Evolutionary conservation across 2,888 invertebrate genomes (phyloP).

Genomic region (Lycocerus yunnanus): DNA sequence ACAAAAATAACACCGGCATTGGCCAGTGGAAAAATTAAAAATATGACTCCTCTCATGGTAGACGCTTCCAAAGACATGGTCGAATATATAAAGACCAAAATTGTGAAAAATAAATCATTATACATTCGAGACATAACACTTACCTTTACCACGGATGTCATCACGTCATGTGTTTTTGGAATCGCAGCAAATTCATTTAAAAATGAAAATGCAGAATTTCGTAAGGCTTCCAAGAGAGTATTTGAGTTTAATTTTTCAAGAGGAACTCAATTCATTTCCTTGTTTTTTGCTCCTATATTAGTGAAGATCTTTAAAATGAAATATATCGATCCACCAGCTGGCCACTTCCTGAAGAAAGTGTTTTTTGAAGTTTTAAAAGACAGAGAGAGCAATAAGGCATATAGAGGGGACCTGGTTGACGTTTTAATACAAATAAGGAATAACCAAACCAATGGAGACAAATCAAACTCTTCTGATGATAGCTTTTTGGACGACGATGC

Average conservation of each 20-base stretch:
- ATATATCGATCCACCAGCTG: conserved; percentile 39
- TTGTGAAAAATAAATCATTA: conserved; percentile 37
- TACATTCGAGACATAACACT: conserved; percentile 49
- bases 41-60: conserved; percentile 56
- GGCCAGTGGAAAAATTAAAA: conserved; percentile 58
- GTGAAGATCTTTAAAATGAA: conserved; percentile 39
- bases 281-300: conserved; percentile 40
- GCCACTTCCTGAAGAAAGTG: conserved; percentile 40
- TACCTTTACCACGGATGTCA: conserved; percentile 55
- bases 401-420: conserved; percentile 50
- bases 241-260: conserved; percentile 43
- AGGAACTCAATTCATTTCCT: conserved; percentile 38
- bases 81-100: conserved; percentile 48
- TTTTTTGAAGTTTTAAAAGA: conserved; percentile 43
- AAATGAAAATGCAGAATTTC: conserved; percentile 50
- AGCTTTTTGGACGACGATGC: neutral
- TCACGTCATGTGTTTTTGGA: conserved; percentile 56
- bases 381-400: conserved; percentile 33
- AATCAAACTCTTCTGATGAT: neutral
- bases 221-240: conserved; percentile 46
- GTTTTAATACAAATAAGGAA: conserved; percentile 19
- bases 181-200: conserved; percentile 52
- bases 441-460: neutral
- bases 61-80: conserved; percentile 47
- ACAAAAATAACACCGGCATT: conserved; percentile 59